These are phyloP conservation scores for Pantherophis guttatus DNA, from an alignment of 2,113 vertebrate genomes.

Conservation along the genomic window DNA sequence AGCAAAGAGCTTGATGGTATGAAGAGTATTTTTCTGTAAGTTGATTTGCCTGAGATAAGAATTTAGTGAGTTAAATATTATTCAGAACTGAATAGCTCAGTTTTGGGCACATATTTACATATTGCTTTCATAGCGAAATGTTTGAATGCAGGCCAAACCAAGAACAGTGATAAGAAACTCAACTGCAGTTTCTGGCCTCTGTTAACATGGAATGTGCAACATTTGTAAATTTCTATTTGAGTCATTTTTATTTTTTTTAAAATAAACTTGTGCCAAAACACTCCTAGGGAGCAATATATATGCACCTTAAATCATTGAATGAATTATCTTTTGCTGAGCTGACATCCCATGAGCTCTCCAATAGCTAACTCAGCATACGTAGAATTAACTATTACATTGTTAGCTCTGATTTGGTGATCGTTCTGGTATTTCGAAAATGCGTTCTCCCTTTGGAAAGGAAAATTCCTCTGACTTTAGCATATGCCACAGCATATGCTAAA, in stretches of 20 bases:
- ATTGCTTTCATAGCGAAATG: not conserved
- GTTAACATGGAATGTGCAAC: not conserved
- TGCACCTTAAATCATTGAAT: not conserved
- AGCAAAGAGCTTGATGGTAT: not conserved
- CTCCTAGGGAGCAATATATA: not conserved
- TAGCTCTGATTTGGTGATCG: not conserved
- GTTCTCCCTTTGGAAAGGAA: not conserved
- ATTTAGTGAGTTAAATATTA: slow-evolving; percentile 3
- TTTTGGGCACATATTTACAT: not conserved
- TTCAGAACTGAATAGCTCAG: slow-evolving; percentile 10
- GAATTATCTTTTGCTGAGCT: not conserved
- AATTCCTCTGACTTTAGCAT: not conserved
- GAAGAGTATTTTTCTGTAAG: not conserved
- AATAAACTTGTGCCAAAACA: not conserved
- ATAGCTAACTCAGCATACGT: not conserved
- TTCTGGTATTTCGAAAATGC: not conserved
- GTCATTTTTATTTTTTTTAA: not conserved
- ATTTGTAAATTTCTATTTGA: not conserved
- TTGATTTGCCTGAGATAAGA: slow-evolving; percentile 2
- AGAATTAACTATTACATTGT: not conserved
- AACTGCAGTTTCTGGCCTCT: not conserved
- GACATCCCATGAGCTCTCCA: not conserved
- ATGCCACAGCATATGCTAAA: not conserved
- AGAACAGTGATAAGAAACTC: not conserved
- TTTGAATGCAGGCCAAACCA: slow-evolving; percentile 16